Percentiles rank a stretch among this genome's conserved stretches.
Conservation (phyloP, 2,113 vertebrate species). For the Tupaia chinensis region DNA sequence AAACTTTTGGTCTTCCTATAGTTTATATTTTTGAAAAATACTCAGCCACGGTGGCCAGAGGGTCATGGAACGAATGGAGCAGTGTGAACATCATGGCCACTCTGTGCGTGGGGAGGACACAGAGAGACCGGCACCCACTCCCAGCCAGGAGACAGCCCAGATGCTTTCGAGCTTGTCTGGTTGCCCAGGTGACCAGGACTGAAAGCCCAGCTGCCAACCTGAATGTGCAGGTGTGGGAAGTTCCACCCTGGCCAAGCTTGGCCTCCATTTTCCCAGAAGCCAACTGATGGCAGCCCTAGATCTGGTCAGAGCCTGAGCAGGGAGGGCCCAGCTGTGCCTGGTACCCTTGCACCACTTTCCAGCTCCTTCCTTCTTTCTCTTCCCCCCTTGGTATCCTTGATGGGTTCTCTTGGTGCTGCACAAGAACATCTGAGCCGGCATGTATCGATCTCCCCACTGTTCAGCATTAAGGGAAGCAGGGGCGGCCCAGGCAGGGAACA, state of each 20-base stretch:
- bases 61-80: neutral
- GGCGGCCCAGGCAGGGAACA: neutral
- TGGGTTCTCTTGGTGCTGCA: too few species aligned
- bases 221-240: neutral
- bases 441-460: slow-evolving; percentile 21
- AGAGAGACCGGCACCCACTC: neutral
- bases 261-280: neutral
- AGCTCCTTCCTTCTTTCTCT: neutral
- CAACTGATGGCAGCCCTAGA: too few species aligned
- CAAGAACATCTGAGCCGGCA: neutral
- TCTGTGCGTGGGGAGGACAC: neutral
- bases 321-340: neutral
- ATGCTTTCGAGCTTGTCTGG: neutral
- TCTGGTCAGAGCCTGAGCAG: neutral
- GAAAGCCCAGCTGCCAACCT: neutral
- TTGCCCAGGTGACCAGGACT: neutral
- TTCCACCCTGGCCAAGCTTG: neutral
- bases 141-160: neutral
- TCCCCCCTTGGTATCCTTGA: neutral
- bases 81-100: neutral
- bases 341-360: neutral
- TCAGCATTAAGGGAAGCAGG: neutral
- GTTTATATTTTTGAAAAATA: slow-evolving; percentile 16
- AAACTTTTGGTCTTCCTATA: neutral
- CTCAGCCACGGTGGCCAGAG: neutral